Conservation (phyloP, 1,140 invertebrate genomes). For the Artemia franciscana region DNA sequence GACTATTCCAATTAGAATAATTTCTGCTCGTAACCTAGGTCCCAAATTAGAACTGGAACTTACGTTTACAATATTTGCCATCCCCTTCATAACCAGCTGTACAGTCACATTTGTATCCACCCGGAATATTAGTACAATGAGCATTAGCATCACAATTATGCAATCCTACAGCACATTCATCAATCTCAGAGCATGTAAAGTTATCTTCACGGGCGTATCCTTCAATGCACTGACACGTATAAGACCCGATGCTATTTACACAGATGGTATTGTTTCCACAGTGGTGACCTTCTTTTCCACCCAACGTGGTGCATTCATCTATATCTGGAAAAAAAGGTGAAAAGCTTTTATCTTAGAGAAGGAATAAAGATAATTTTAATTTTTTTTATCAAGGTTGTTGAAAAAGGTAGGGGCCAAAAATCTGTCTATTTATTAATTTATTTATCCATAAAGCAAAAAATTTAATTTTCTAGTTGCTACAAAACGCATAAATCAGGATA, state of each 20-base stretch:
- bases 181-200: slow-evolving; percentile 53
- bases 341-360: slow-evolving; percentile 1
- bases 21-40: no score
- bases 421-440: not conserved
- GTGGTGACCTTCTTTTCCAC: slow-evolving; percentile 47
- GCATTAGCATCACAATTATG: slow-evolving; percentile 52
- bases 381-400: not conserved
- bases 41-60: slow-evolving; percentile 23
- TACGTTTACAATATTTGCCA: slow-evolving; percentile 54
- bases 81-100: slow-evolving; percentile 54
- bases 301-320: slow-evolving; percentile 48
- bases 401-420: not conserved
- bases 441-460: not conserved
- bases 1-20: no score
- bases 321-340: slow-evolving; percentile 33
- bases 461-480: not conserved
- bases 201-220: slow-evolving; percentile 48
- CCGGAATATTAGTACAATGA: slow-evolving; percentile 57
- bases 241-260: slow-evolving; percentile 50
- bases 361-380: not conserved
- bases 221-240: slow-evolving; percentile 54
- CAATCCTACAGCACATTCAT: slow-evolving; percentile 40
- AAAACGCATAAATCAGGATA: not conserved
- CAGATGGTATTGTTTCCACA: slow-evolving; percentile 54
- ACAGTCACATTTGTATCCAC: slow-evolving; percentile 62